Evolutionary conservation across 2,113 vertebrate species (phyloP).

Genomic region (Leucoraja erinaceus): DNA sequence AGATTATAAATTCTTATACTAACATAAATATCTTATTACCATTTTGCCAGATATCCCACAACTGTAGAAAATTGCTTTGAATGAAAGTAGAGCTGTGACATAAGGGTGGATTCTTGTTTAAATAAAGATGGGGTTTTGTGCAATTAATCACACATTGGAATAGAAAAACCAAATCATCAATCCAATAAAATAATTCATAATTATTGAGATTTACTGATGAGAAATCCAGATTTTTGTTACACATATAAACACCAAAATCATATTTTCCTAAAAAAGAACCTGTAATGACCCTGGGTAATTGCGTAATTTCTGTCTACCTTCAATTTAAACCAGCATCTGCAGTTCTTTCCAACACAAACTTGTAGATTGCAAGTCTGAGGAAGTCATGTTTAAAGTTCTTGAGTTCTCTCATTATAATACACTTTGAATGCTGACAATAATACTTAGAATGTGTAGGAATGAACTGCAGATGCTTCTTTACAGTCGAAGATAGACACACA

Average conservation of each 20-base stretch:
- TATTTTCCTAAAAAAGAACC: neutral
- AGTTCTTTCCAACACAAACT: neutral
- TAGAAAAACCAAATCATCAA: neutral
- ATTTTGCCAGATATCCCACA: slow-evolving; percentile 54
- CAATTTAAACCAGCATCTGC: too few relatives aligned
- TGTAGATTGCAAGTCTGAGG: neutral
- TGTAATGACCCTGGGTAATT: too few relatives aligned
- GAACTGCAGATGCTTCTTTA: too few relatives aligned
- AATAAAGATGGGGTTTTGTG: neutral
- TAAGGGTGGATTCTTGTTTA: neutral
- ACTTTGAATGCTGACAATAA: neutral
- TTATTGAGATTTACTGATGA: neutral
- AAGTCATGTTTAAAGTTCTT: neutral
- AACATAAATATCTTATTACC: slow-evolving; percentile 43
- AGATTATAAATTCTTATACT: slow-evolving; percentile 12
- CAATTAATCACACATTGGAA: neutral
- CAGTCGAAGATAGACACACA: too few relatives aligned
- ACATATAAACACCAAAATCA: neutral
- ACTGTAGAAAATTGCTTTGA: slow-evolving; percentile 51
- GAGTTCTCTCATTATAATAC: neutral
- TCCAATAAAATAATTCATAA: neutral
- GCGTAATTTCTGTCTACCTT: too few relatives aligned
- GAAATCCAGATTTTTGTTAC: neutral
- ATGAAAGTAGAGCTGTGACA: slow-evolving; percentile 40
- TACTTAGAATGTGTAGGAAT: neutral